Conservation (phyloP, 2,888 invertebrate species). For the Alitta virens region DNA sequence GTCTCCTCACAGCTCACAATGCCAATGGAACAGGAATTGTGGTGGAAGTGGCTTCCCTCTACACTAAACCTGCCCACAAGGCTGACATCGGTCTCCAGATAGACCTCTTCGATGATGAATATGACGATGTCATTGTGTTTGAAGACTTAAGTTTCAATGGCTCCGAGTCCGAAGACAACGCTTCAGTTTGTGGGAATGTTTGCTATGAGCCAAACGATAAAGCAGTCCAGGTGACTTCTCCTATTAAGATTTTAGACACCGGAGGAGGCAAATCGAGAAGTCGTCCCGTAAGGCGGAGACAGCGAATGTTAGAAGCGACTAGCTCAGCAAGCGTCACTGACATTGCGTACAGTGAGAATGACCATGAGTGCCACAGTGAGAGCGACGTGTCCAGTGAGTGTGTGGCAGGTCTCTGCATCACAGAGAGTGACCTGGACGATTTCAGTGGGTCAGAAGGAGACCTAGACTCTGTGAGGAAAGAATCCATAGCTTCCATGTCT, state of each 20-base stretch:
- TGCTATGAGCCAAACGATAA: conserved; percentile 5
- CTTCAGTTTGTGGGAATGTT: background rate
- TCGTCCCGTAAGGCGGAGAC: background rate
- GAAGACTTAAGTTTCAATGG: background rate
- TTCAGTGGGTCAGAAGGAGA: background rate
- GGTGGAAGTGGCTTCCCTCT: background rate
- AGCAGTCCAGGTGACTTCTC: conserved; percentile 10
- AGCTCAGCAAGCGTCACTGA: background rate
- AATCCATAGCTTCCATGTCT: conserved; percentile 14
- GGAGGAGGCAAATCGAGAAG: background rate
- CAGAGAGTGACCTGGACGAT: background rate
- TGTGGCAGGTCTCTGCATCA: background rate
- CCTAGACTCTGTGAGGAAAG: background rate
- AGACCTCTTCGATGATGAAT: conserved; percentile 10
- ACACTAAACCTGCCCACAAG: background rate
- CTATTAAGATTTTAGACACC: background rate
- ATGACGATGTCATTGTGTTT: background rate
- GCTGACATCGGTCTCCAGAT: conserved; percentile 10
- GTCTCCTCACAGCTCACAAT: background rate
- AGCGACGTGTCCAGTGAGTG: background rate
- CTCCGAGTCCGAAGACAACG: conserved; percentile 1
- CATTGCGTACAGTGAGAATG: background rate
- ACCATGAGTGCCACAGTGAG: background rate
- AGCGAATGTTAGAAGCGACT: background rate
- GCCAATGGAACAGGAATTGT: background rate